phyloP scores from a whole-genome alignment of 2,113 vertebrate species.

The Phycodurus eques region DNA sequence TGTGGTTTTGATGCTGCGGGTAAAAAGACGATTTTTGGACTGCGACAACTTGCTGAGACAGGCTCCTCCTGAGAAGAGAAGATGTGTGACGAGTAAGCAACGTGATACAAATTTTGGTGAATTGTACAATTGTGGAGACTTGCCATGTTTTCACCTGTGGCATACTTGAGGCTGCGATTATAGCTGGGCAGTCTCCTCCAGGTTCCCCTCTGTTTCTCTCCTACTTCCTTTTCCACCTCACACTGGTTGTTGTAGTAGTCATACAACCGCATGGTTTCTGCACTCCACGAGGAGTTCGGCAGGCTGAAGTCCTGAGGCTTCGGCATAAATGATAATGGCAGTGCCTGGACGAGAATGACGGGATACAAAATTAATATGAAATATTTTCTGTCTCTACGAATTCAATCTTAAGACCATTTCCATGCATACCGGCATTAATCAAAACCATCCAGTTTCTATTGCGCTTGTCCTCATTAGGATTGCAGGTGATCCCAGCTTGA shows the following conservation, averaged over 20 bases:
- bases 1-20: slow-evolving; percentile 63
- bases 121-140: not conserved
- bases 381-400: not conserved
- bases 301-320: slow-evolving; percentile 71
- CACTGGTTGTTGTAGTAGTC: slow-evolving; percentile 72
- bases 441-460: not conserved
- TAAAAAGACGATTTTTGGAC: slow-evolving; percentile 75
- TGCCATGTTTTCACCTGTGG: slow-evolving; percentile 56
- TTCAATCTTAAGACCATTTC: not conserved
- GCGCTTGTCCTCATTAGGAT: not conserved
- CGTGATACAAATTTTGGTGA: not conserved
- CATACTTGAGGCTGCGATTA: slow-evolving; percentile 68
- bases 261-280: slow-evolving; percentile 74
- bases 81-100: slow-evolving; percentile 1
- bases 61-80: slow-evolving; percentile 49
- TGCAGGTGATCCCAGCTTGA: not conserved
- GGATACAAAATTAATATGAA: not conserved
- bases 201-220: slow-evolving; percentile 29
- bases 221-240: slow-evolving; percentile 45
- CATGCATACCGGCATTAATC: not conserved
- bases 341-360: slow-evolving; percentile 20
- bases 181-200: slow-evolving; percentile 84
- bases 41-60: slow-evolving; percentile 65
- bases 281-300: slow-evolving; percentile 81
- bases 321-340: slow-evolving; percentile 30